Conservation (phyloP, 1,140 invertebrate species). For the Zaprionus africanus region DNA sequence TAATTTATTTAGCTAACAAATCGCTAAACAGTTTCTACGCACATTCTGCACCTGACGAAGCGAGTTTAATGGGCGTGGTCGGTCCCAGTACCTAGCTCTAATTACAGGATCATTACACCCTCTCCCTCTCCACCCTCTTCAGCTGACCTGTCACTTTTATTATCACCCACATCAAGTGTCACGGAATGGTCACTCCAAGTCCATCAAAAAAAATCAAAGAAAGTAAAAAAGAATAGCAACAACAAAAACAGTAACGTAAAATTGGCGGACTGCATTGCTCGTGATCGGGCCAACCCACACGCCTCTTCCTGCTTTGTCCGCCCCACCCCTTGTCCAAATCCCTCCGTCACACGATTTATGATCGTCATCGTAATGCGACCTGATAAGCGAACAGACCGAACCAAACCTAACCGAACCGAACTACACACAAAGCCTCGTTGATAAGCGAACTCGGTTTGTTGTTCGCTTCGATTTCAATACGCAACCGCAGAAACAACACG, state of each 20-base stretch:
- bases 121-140: not conserved
- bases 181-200: conserved; percentile 10
- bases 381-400: conserved; percentile 33
- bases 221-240: not conserved
- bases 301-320: not conserved
- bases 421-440: conserved; percentile 13
- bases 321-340: not conserved
- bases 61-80: conserved; percentile 12
- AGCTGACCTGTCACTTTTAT: conserved; percentile 21
- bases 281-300: conserved; percentile 28
- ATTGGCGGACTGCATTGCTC: conserved; percentile 19
- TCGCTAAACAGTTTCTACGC: not conserved
- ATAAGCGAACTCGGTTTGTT: conserved; percentile 36
- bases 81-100: too few relatives aligned
- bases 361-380: conserved; percentile 29
- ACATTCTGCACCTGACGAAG: not conserved
- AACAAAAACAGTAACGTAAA: not conserved
- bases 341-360: conserved; percentile 28
- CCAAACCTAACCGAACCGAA: not conserved
- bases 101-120: not conserved
- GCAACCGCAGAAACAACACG: conserved; percentile 17
- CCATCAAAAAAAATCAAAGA: not conserved
- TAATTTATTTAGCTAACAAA: conserved; percentile 63
- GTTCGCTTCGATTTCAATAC: conserved; percentile 15
- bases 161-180: conserved; percentile 18